These are phyloP conservation scores for Acanthopagrus latus DNA, from an alignment of 2,797 vertebrate species.

Conservation along the genomic window DNA sequence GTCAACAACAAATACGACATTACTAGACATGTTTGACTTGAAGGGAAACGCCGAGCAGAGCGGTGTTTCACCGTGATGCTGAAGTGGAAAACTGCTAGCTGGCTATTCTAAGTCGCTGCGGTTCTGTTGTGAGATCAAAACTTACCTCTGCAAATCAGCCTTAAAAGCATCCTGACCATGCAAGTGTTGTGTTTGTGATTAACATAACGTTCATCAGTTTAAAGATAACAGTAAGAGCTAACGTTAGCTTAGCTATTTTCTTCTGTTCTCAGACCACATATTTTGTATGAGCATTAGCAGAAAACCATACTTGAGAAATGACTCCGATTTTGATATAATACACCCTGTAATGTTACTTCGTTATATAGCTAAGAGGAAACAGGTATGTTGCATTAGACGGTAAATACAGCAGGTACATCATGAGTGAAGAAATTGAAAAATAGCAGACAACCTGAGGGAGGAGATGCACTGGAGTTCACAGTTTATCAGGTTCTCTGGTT, in stretches of 20 bases:
- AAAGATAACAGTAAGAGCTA: background rate
- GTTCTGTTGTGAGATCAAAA: background rate
- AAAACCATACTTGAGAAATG: background rate
- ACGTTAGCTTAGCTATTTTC: background rate
- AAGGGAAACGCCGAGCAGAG: background rate
- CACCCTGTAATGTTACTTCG: too few relatives aligned
- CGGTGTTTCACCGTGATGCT: background rate
- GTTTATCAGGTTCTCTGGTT: too few relatives aligned
- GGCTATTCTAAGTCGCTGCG: background rate
- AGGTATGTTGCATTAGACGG: too few relatives aligned
- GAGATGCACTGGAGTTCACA: background rate
- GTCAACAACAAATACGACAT: too few relatives aligned
- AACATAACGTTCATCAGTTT: background rate
- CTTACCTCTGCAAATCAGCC: background rate
- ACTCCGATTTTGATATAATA: background rate
- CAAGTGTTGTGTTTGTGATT: background rate
- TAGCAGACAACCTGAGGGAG: background rate
- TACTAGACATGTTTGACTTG: fast-evolving
- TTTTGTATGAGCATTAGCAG: background rate
- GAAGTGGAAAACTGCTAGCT: background rate
- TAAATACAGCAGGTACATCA: too few relatives aligned
- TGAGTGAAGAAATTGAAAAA: background rate
- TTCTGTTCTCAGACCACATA: too few relatives aligned
- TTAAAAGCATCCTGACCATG: background rate
- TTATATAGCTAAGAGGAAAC: background rate